Base-by-base conservation (phyloP, 1,140 invertebrate species). In the Tetramorium simillimum region DNA sequence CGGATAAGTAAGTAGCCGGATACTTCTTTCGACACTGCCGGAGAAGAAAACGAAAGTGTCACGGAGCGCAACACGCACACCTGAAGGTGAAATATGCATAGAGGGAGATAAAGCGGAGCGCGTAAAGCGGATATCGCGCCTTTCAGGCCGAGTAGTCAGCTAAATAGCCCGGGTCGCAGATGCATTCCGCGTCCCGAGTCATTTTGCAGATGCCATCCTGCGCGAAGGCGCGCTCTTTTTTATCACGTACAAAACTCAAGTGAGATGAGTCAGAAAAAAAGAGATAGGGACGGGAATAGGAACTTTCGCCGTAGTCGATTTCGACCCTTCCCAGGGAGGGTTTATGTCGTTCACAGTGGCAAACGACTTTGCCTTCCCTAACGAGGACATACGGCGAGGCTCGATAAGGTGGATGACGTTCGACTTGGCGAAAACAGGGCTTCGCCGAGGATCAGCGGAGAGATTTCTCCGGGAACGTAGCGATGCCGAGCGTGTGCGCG, bases 381-480 rank as follows among this genome's bases (percentile, higher is more conserved):
- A 91, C 86, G 89, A 88, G 77, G 51, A 88, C 76, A 65, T 40
- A 46, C 62, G 40, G 43, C 18, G 56, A 46, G 63, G 37, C 63
- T 63, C 72, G 89, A 88, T 90, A 90, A 90, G 86, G 65, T 80
- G 73, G 77, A 86, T 60, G 89, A 88, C 82, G 82, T 78, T 75
- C 82, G 78, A 84, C 63, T 91, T 84, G 87, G 75, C 73, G 87
- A 82, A 90, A 91, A 90, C 84, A 90, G 69, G 60, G 21, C 75
- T 46, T 77, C 77, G 33, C 75, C 63, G 51, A 33, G 33, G 75
- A 78, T 86, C 73, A 72, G 69, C 10, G 18, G 10, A 56, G n/a
- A 80, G 73, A 88, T 56, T 46, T 46, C 33, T 33, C 63, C 37
- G 63, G n/a, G n/a, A 70, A 56, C 72, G 84, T 18, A 21, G 62